Percentiles rank a stretch among this genome's conserved stretches.
phyloP scores from a whole-genome alignment of 2,113 vertebrate genomes.

The Chamaetylas fuelleborni region DNA sequence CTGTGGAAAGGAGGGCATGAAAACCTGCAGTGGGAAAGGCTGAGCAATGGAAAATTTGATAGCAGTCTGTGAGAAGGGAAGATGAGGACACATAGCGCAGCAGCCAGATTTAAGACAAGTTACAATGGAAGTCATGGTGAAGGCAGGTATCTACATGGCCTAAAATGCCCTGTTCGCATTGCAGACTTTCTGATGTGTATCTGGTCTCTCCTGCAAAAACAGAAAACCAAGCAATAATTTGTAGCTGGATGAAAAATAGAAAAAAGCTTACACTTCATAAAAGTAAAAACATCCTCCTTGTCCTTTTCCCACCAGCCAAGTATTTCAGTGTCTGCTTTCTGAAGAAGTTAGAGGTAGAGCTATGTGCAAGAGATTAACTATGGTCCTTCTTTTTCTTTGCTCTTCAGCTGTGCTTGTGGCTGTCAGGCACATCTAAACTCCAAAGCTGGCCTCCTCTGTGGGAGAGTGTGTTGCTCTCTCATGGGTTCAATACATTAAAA shows the following conservation, averaged over 20 bases:
- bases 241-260: background rate
- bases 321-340: background rate
- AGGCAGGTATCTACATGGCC: background rate
- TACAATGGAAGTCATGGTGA: background rate
- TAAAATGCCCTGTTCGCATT: accelerated
- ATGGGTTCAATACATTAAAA: background rate
- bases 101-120: background rate
- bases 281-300: background rate
- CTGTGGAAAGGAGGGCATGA: background rate
- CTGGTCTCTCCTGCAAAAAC: background rate
- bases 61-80: background rate
- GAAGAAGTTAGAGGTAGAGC: background rate
- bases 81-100: background rate
- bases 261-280: accelerated
- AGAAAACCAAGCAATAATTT: background rate
- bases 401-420: background rate
- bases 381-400: background rate
- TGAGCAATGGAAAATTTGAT: background rate
- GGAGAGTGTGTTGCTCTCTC: accelerated
- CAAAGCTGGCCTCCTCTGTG: accelerated
- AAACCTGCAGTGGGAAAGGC: background rate
- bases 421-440: background rate
- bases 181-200: background rate
- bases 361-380: background rate
- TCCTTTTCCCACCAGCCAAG: background rate